These are phyloP conservation scores for Eumeta japonica DNA, from an alignment of 1,140 invertebrate species.

Conservation along the genomic window DNA sequence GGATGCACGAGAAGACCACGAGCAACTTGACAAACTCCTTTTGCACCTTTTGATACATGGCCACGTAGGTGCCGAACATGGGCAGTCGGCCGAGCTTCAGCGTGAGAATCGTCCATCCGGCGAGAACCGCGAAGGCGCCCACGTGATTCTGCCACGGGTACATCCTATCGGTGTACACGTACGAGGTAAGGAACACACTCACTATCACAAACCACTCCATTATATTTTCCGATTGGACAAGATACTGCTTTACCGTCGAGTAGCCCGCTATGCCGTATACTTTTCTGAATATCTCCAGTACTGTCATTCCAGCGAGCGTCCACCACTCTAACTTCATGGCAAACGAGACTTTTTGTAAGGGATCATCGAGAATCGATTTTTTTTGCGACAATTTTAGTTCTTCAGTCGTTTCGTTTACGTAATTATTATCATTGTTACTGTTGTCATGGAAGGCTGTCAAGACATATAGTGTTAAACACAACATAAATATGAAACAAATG, in stretches of 20 bases:
- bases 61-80: constrained; percentile 81
- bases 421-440: constrained; percentile 73
- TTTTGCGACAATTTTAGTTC: constrained; percentile 71
- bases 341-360: constrained; percentile 68
- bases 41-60: constrained; percentile 83
- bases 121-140: constrained; percentile 78
- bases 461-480: constrained; percentile 76
- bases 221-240: constrained; percentile 78
- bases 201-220: constrained; percentile 83
- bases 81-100: constrained; percentile 83
- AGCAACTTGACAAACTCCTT: constrained; percentile 82
- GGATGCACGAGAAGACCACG: constrained; percentile 77
- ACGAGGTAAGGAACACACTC: constrained; percentile 78
- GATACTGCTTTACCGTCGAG: constrained; percentile 72
- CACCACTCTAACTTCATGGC: constrained; percentile 79
- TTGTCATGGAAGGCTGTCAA: constrained; percentile 74
- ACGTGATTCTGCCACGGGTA: constrained; percentile 81
- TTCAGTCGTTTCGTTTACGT: constrained; percentile 66
- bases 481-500: constrained; percentile 75
- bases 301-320: constrained; percentile 69
- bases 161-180: constrained; percentile 72
- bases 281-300: constrained; percentile 75
- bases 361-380: constrained; percentile 70
- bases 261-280: constrained; percentile 75
- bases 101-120: constrained; percentile 85